phyloP scores from a whole-genome alignment of 2,797 vertebrate genomes.

The Melanotaenia maccullochi region DNA sequence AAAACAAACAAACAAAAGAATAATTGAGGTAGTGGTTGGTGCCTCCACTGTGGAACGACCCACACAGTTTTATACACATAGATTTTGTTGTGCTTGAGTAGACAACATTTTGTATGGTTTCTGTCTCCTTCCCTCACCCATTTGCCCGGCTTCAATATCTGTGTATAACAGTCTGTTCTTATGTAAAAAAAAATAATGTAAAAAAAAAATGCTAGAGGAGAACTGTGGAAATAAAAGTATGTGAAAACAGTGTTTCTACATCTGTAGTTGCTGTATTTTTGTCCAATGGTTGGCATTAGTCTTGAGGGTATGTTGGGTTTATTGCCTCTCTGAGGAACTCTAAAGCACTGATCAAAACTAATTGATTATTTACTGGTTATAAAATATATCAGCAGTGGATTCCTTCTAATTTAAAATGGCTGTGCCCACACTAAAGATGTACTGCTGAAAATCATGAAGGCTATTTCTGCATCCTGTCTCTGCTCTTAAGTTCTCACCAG shows the following conservation, averaged over 20 bases:
- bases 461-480: neutral
- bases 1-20: slow-evolving; percentile 51
- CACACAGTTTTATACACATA: slow-evolving; percentile 96
- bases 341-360: neutral
- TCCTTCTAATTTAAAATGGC: neutral
- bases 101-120: slow-evolving; percentile 95
- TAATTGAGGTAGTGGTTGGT: slow-evolving; percentile 85
- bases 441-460: no score
- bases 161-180: slow-evolving; percentile 99
- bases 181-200: slow-evolving; percentile 88
- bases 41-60: slow-evolving; percentile 86
- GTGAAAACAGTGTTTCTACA: slow-evolving; percentile 96
- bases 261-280: slow-evolving; percentile 56
- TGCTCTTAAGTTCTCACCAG: neutral
- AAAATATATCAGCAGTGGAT: no score
- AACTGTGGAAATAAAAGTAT: slow-evolving; percentile 99
- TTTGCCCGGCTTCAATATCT: slow-evolving; percentile 86
- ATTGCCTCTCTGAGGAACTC: no score
- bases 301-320: neutral
- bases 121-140: slow-evolving; percentile 67
- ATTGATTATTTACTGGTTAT: neutral
- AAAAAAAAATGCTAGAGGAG: slow-evolving; percentile 95
- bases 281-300: neutral
- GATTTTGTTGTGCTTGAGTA: slow-evolving; percentile 98
- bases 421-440: no score